Evolutionary conservation across 2,888 invertebrate species (phyloP), one percentile per base, ranked within the genome.

Genomic region (Danaus chrysippus): DNA sequence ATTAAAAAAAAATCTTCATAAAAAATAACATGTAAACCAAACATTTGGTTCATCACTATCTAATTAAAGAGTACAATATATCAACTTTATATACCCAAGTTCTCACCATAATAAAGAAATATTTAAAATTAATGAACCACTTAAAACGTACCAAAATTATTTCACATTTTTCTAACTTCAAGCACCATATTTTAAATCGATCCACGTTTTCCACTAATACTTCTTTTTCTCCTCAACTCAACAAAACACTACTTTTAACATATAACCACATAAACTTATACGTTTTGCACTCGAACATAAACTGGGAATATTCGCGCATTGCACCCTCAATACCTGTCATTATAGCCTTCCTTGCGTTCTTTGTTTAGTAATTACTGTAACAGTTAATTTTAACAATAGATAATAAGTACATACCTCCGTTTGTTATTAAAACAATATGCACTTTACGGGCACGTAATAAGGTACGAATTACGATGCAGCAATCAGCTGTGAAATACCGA

Each of bases 351-450:
- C 77, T 76, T 75, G 70, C 68, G 75, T 71, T 77, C 77, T 81
- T 89, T 89, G 84, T 87, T 70, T 65, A 59, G 66, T 84, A 88
- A 89, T 89, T 84, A 85, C 83, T 73, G 83, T 78, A 71, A 82
- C 82, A 80, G 83, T 84, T 82, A 83, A 69, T 79, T 79, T 77
- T 76, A 75, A 78, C 76, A 77, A 79, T 75, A 66, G 67, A 71
- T 56, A 56, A 56, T 56, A 69, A 70, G 63, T 65, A 68, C 59
- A 64, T 70, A 56, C 63, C 58, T 59, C 53, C 41, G 15, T 15
- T 13, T 6, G 23, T 1, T 6, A 10, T 6, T 43, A 58, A 34
- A 15, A 3, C 5, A 59, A 71, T 63, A 68, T 70, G 66, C 10
- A 70, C 70, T 71, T 71, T 65, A 73, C 69, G 59, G 1, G 0